Evolutionary conservation across 2,797 vertebrate species (phyloP).

Genomic region (Neosilurus hyrtlii): DNA sequence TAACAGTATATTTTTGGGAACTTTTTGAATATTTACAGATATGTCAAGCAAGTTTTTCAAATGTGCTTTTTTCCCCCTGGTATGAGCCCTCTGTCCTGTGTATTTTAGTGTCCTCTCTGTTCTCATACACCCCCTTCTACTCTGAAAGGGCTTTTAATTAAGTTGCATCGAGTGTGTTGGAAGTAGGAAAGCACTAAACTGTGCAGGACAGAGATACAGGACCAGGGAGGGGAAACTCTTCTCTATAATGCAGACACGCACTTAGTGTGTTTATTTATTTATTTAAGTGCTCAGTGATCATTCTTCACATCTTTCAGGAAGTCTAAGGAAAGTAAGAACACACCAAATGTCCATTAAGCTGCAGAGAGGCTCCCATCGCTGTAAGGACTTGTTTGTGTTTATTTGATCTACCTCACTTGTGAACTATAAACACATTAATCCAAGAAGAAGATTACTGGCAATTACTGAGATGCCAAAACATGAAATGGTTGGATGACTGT

Average conservation of each 20-base stretch:
- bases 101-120: too few species aligned
- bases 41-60: too few species aligned
- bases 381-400: slow-evolving; percentile 17
- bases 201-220: not conserved
- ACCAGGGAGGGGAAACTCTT: too few species aligned
- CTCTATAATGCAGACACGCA: not conserved
- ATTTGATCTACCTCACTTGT: slow-evolving; percentile 22
- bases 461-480: slow-evolving; percentile 2
- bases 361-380: not conserved
- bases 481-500: not conserved
- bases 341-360: slow-evolving; percentile 49
- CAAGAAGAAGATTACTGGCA: not conserved
- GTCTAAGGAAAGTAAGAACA: not conserved
- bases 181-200: too few species aligned
- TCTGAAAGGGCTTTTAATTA: too few species aligned
- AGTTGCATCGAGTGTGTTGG: too few species aligned
- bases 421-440: slow-evolving; percentile 40
- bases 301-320: not conserved
- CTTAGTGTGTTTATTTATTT: not conserved
- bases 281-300: not conserved
- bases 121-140: too few species aligned
- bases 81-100: too few species aligned
- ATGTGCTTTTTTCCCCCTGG: too few species aligned
- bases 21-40: too few species aligned
- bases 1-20: too few species aligned